Evolutionary conservation across 2,113 vertebrate species (phyloP), one percentile per base, ranked within the genome.

Genomic region (Chloropsis hardwickii): DNA sequence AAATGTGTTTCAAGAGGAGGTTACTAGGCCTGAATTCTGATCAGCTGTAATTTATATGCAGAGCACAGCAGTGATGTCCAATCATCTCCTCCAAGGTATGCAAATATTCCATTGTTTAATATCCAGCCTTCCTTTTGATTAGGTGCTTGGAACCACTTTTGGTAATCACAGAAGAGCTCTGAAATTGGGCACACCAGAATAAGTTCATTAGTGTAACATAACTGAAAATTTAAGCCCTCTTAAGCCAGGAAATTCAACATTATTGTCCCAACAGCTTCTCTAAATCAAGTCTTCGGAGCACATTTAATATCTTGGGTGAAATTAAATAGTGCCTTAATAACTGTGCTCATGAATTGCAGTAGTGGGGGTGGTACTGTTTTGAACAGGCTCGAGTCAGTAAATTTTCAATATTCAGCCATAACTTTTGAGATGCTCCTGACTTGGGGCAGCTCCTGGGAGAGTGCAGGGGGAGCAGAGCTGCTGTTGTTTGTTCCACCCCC

Each of bases 121-220:
- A 93, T 14, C 91, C 88, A 84, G 79, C 18, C 76, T 88, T 51
- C 17, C 0, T 60, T 83, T 86, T 92, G 76, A 84, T 92, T 35
- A 88, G 94, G 74, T 72, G 22, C 88, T 93, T 87, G 82, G 92
- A 94, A 78, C 67, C 80, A 92, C 92, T 86, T 86, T 64, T 33
- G 92, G 51, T 88, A 81, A 78, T 93, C 80, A 86, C 83, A 78
- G 81, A 90, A 94, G 88, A 81, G 83, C 67, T 90, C 64, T 93
- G 69, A 58, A 71, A 82, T 18, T n/a, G n/a, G 33, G 69, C 69
- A 94, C 47, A 48, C 72, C 80, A 88, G 64, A 60, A 88, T 67
- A 89, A 89, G 71, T 90, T 78, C 69, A 71, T 95, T 92, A 88
- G 76, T 78, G 79, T 65, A 77, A 61, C 82, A 40, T n/a, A 47